Percentiles rank a stretch among this genome's conserved stretches.
Conservation (phyloP, 2,888 invertebrate species). For the Athrips mouffetella region DNA sequence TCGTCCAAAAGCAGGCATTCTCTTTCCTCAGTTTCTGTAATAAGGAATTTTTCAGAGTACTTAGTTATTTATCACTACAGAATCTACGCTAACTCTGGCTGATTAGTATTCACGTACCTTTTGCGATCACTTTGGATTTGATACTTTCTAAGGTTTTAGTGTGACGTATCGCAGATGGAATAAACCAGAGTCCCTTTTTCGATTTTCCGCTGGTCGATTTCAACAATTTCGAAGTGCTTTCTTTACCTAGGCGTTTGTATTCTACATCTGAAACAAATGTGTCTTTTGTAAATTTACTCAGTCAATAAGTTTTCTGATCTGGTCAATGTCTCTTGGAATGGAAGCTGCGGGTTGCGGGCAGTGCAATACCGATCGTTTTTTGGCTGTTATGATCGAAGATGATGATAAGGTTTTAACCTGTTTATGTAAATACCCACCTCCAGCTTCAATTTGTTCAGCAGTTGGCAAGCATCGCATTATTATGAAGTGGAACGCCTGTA, state of each 20-base stretch:
- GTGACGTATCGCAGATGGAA: slow-evolving; percentile 69
- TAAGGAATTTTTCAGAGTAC: background rate
- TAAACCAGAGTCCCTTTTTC: slow-evolving; percentile 72
- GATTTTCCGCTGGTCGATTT: no score
- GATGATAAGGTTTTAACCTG: background rate
- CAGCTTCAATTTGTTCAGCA: slow-evolving; percentile 70
- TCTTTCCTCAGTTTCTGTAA: slow-evolving; percentile 71
- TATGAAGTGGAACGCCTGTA: slow-evolving; percentile 69
- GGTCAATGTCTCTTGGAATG: no score
- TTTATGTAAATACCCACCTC: slow-evolving; percentile 43
- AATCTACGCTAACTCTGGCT: background rate
- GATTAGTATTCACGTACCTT: slow-evolving; percentile 46
- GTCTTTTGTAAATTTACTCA: no score
- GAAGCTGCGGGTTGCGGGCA: no score
- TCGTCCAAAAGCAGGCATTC: slow-evolving; percentile 80
- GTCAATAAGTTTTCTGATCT: no score
- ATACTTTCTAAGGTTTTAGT: slow-evolving; percentile 72
- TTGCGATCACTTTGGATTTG: slow-evolving; percentile 62
- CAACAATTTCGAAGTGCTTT: slow-evolving; percentile 42
- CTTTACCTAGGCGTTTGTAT: slow-evolving; percentile 67
- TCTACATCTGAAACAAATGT: slow-evolving; percentile 59
- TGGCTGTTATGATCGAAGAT: background rate
- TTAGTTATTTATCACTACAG: background rate
- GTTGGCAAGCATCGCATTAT: slow-evolving; percentile 79
- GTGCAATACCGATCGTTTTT: background rate